Conservation (phyloP, 2,888 invertebrate species). For the Dolichomitus sp. region DNA sequence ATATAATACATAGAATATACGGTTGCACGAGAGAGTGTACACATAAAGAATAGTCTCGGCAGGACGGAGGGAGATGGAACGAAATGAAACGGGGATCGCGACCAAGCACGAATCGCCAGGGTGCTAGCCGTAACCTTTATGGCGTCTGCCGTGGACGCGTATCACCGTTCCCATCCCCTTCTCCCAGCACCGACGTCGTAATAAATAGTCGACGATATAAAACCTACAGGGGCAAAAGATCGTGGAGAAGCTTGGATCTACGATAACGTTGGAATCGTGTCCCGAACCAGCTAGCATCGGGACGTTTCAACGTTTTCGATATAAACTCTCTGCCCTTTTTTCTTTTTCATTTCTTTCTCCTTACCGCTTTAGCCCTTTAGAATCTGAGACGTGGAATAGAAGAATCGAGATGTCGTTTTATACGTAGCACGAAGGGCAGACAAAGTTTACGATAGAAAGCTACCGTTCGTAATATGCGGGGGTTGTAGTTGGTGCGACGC, state of each 20-base stretch:
- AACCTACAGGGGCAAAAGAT: conserved; percentile 45
- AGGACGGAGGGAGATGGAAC: conserved; percentile 41
- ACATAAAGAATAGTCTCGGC: conserved; percentile 61
- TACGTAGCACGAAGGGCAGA: background rate
- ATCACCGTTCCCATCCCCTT: conserved; percentile 45
- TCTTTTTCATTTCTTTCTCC: conserved; percentile 1
- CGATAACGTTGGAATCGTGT: conserved; percentile 48
- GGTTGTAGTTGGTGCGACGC: background rate
- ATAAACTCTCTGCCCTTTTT: conserved; percentile 44
- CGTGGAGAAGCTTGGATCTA: conserved; percentile 39
- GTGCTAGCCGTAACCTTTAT: conserved; percentile 63
- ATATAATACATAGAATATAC: conserved; percentile 34
- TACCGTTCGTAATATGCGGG: background rate
- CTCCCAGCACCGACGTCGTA: conserved; percentile 56
- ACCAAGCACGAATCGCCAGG: conserved; percentile 50
- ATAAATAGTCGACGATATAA: conserved; percentile 68
- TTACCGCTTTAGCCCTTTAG: background rate
- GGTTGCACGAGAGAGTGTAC: conserved; percentile 40
- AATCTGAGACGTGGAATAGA: background rate
- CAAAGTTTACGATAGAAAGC: background rate
- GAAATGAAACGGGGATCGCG: conserved; percentile 65
- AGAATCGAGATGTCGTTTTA: conserved; percentile 27
- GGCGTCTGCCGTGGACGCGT: conserved; percentile 58
- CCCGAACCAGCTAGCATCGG: conserved; percentile 39
- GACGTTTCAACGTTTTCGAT: conserved; percentile 36